These are phyloP conservation scores for Microcebus ravelobensis DNA, from an alignment of 2,113 vertebrate genomes.

Conservation along the genomic window DNA sequence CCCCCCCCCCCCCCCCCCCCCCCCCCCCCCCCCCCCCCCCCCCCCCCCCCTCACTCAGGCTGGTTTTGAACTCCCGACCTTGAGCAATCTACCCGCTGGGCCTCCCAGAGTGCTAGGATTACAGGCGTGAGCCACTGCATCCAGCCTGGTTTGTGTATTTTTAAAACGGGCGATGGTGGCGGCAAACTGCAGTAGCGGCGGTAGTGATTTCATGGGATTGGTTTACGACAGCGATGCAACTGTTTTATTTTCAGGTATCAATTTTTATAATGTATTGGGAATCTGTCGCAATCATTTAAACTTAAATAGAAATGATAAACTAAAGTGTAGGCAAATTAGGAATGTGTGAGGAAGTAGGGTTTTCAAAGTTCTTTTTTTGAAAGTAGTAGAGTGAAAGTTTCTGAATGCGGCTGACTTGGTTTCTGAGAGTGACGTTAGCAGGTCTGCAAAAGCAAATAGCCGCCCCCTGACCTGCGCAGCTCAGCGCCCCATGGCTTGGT, in stretches of 20 bases:
- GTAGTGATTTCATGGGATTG: neutral
- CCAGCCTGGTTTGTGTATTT: neutral
- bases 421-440: neutral
- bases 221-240: neutral
- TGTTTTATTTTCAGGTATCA: neutral
- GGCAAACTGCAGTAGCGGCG: neutral
- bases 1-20: too few species aligned
- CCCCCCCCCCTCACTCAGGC: too few species aligned
- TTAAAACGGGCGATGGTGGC: neutral
- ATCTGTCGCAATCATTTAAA: neutral
- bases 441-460: neutral
- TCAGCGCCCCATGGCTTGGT: neutral
- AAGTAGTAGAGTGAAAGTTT: neutral
- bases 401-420: neutral
- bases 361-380: neutral
- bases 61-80: too few species aligned
- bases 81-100: too few species aligned
- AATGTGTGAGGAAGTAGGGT: neutral
- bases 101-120: too few species aligned
- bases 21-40: too few species aligned
- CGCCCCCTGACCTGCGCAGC: rapidly evolving
- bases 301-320: neutral
- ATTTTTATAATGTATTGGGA: neutral
- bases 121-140: too few species aligned
- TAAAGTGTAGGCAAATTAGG: conserved; percentile 6